Evolutionary conservation across 2,888 invertebrate species (phyloP), one percentile per base, ranked within the genome.

Genomic region (Metacarcinus magister): DNA sequence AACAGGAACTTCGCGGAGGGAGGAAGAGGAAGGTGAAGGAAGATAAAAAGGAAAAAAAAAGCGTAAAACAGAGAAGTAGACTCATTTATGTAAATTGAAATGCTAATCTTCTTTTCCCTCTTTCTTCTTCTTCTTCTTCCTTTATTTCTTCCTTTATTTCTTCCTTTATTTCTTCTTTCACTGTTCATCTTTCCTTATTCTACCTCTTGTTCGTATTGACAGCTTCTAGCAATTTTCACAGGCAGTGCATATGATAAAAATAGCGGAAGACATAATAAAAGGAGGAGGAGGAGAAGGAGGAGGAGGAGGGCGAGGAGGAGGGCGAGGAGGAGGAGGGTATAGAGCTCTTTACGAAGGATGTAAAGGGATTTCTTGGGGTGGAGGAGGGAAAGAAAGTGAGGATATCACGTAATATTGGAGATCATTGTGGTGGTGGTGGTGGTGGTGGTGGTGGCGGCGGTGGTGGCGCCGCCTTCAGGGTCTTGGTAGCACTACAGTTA

Each of bases 111-210:
- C 44, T 44, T 90, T 44, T 39, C 90, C 32, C 90, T 92, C 46
- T 92, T 54, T 92, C 92, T 92, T 54, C 54, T 54, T 92, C 92
- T 92, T 54, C 54, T 28, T 92, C 46, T 43, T 48, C 67, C n/a
- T 89, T 32, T 82, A 28, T 28, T 28, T 82, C 8, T 28, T 32
- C 28, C 28, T 75, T 28, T n/a, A 5, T 5, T 82, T 32, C 16
- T 82, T 28, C 82, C 28, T 82, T 5, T 82, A 28, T 28, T 67
- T 23, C 82, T 82, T 82, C 8, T 82, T 82, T 13, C 28, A 28
- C 28, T 82, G 8, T 82, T 82, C 3, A 19, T n/a, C 44, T 91
- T n/a, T n/a, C 43, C 39, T 10, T 91, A 4, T 43, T 48, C 48
- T 44, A 39, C 8, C 4, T 48, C 60, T 19, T 60, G 23, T 60